These are phyloP conservation scores for Clarias laeviceps DNA, from an alignment of 2,797 vertebrate species.

Conservation along the genomic window DNA sequence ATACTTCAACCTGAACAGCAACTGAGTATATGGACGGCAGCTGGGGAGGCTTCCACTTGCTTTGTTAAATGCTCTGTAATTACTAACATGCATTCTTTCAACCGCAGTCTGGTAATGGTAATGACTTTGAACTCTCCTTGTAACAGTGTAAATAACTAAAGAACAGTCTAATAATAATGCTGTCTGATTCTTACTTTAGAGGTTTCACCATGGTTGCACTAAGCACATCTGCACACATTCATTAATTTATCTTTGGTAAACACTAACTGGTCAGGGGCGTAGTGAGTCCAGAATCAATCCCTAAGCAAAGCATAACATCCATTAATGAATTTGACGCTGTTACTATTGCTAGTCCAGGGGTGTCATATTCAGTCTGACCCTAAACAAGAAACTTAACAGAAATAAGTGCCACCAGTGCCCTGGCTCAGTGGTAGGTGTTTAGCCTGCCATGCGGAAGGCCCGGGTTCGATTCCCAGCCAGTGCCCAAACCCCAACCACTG, in stretches of 20 bases:
- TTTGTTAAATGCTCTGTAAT: conserved; percentile 24
- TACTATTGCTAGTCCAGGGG: neutral
- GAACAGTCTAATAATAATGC: neutral
- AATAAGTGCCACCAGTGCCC: too few relatives aligned
- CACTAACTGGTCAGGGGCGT: neutral
- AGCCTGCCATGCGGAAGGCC: too few relatives aligned
- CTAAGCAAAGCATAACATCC: neutral
- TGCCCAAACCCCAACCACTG: too few relatives aligned
- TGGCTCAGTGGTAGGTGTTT: too few relatives aligned
- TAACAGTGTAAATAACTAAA: conserved; percentile 5
- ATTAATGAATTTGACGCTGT: neutral
- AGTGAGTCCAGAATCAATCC: neutral
- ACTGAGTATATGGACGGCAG: neutral
- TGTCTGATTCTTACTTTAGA: neutral
- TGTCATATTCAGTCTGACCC: neutral
- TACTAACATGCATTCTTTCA: conserved; percentile 20
- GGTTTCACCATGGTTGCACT: neutral
- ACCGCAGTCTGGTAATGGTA: conserved; percentile 7
- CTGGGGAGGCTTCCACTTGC: conserved; percentile 1
- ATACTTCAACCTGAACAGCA: conserved; percentile 3
- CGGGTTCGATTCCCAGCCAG: too few relatives aligned
- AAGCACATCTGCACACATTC: neutral
- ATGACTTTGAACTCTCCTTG: conserved; percentile 13
- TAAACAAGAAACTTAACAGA: neutral
- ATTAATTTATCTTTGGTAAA: neutral